These are phyloP conservation scores for Centropus unirufus DNA, from an alignment of 2,113 vertebrate genomes.

Conservation along the genomic window DNA sequence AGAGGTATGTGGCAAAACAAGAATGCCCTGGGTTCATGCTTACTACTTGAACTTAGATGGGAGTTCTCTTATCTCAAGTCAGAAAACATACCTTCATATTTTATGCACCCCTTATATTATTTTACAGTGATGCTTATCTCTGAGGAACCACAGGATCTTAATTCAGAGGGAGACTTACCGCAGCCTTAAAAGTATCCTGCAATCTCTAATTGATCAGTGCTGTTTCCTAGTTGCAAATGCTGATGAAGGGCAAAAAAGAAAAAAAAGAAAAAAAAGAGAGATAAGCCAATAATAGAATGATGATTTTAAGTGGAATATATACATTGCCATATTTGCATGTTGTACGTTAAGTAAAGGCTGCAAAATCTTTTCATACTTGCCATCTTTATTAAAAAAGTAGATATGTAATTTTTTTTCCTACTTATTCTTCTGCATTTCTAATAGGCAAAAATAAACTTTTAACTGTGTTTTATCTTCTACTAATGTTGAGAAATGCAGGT, in stretches of 20 bases:
- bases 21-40: not conserved
- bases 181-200: not conserved
- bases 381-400: not conserved
- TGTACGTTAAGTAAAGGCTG: not conserved
- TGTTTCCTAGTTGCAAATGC: not conserved
- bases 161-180: not conserved
- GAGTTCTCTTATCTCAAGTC: not conserved
- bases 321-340: not conserved
- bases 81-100: slow-evolving; percentile 12
- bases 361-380: not conserved
- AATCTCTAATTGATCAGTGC: not conserved
- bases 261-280: not conserved
- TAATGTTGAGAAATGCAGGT: not conserved
- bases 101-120: not conserved
- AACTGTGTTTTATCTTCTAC: not conserved
- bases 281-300: not conserved
- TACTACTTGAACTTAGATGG: not conserved
- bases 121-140: slow-evolving; percentile 5
- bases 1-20: not conserved
- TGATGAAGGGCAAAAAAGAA: not conserved
- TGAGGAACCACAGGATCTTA: not conserved
- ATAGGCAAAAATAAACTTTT: not conserved
- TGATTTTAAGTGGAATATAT: not conserved
- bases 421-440: not conserved
- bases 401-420: not conserved